These are phyloP conservation scores for Diadema setosum DNA, from an alignment of 35 echinoderm and acorn worm genomes.

Conservation along the genomic window DNA sequence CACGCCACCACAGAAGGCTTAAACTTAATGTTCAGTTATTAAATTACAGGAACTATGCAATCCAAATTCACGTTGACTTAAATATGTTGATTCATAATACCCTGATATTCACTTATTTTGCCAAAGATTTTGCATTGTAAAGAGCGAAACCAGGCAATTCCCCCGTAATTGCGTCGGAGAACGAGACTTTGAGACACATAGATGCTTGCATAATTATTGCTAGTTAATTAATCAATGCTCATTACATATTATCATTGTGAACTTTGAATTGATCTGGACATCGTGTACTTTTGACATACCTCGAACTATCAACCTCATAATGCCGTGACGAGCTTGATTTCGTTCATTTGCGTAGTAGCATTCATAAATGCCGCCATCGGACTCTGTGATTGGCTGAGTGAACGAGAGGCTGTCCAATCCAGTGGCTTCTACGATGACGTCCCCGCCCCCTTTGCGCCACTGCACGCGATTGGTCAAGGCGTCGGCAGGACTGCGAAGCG, in stretches of 20 bases:
- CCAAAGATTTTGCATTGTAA: no score
- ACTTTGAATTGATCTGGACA: no score
- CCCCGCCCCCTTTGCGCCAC: constrained; percentile 26
- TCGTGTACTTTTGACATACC: constrained; percentile 35
- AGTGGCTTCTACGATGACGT: not conserved
- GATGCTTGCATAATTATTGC: not conserved
- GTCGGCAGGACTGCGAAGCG: not conserved
- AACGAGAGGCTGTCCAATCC: constrained; percentile 1
- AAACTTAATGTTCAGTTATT: no score
- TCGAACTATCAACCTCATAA: constrained; percentile 70
- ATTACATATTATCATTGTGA: not conserved
- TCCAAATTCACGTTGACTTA: no score
- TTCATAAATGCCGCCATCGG: constrained; percentile 59
- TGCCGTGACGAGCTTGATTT: not conserved
- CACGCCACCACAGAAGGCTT: no score
- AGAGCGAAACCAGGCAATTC: not conserved
- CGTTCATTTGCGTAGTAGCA: constrained; percentile 32
- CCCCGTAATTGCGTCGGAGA: not conserved
- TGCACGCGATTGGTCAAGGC: not conserved
- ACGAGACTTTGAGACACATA: not conserved
- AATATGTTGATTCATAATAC: no score
- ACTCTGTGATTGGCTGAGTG: constrained; percentile 6
- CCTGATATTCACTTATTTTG: no score
- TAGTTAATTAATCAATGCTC: not conserved
- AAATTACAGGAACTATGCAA: no score